phyloP scores from a whole-genome alignment of 2,797 vertebrate genomes.

The Lerista edwardsae region DNA sequence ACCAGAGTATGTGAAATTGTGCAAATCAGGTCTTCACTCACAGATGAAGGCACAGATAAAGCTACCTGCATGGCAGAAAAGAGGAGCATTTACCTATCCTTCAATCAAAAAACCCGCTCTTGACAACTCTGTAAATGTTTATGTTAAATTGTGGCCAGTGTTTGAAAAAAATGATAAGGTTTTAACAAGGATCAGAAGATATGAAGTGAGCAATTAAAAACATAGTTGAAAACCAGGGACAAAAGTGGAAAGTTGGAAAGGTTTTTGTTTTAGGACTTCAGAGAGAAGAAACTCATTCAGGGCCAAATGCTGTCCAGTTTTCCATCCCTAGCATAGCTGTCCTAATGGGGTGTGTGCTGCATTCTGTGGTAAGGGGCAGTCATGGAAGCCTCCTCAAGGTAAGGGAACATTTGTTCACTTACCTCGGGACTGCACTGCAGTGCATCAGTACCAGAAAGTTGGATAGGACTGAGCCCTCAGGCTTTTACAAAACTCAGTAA shows the following conservation, averaged over 20 bases:
- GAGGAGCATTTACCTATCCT: neutral
- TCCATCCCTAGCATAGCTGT: too few relatives aligned
- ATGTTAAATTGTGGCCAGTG: neutral
- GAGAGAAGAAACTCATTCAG: conserved; percentile 28
- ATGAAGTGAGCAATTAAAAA: conserved; percentile 43
- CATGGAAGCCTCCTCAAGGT: too few relatives aligned
- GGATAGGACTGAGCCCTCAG: too few relatives aligned
- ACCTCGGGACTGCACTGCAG: too few relatives aligned
- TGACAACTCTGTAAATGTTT: neutral
- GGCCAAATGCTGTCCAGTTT: too few relatives aligned
- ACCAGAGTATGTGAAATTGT: neutral
- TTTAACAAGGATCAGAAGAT: conserved; percentile 54
- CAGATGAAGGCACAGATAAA: too few relatives aligned
- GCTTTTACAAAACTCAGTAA: conserved; percentile 47
- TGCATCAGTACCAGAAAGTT: too few relatives aligned
- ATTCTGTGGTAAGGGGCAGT: too few relatives aligned
- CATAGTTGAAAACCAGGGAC: neutral
- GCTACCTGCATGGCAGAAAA: neutral
- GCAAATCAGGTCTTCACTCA: neutral
- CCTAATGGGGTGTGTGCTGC: too few relatives aligned
- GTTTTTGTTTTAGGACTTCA: conserved; percentile 10
- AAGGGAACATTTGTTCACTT: too few relatives aligned
- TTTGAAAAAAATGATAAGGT: conserved; percentile 57
- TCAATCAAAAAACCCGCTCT: neutral
- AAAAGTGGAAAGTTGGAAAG: conserved; percentile 56